Evolutionary conservation across 2,888 invertebrate species (phyloP).

Genomic region (Plutella xylostella): DNA sequence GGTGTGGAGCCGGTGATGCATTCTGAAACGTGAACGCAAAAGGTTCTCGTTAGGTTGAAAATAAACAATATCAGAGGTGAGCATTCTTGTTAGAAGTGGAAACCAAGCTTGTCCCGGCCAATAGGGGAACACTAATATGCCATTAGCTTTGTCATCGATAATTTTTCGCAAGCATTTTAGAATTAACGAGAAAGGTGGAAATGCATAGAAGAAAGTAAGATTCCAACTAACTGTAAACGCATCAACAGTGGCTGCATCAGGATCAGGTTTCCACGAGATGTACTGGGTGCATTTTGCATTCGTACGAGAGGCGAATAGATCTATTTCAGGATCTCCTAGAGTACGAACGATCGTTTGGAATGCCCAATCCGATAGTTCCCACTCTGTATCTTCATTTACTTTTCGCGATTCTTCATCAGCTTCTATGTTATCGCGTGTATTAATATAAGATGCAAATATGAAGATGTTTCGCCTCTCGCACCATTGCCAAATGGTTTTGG

Average conservation of each 20-base stretch:
- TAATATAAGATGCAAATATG: too few species aligned
- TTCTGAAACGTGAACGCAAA: slow-evolving; percentile 14
- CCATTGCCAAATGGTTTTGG: too few species aligned
- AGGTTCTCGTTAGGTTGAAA: slow-evolving; percentile 13
- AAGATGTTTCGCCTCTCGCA: too few species aligned
- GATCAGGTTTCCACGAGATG: neutral
- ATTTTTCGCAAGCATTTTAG: slow-evolving; percentile 12
- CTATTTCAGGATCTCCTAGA: neutral
- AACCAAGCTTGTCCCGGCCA: neutral
- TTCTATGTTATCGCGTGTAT: too few species aligned
- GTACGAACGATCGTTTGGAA: too few species aligned
- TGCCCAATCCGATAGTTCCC: too few species aligned
- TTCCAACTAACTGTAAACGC: neutral
- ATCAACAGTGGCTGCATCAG: neutral
- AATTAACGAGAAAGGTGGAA: slow-evolving; percentile 15
- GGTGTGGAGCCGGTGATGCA: slow-evolving; percentile 14
- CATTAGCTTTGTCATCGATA: slow-evolving; percentile 11
- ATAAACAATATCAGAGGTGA: neutral
- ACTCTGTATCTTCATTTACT: too few species aligned
- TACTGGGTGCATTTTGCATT: neutral
- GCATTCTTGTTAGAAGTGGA: neutral
- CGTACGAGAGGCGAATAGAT: neutral
- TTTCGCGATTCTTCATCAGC: too few species aligned
- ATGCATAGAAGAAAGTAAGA: slow-evolving; percentile 13
- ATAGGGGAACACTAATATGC: slow-evolving; percentile 10